Evolutionary conservation across 2,888 invertebrate species (phyloP).

Genomic region (Luffia ferchaultella): DNA sequence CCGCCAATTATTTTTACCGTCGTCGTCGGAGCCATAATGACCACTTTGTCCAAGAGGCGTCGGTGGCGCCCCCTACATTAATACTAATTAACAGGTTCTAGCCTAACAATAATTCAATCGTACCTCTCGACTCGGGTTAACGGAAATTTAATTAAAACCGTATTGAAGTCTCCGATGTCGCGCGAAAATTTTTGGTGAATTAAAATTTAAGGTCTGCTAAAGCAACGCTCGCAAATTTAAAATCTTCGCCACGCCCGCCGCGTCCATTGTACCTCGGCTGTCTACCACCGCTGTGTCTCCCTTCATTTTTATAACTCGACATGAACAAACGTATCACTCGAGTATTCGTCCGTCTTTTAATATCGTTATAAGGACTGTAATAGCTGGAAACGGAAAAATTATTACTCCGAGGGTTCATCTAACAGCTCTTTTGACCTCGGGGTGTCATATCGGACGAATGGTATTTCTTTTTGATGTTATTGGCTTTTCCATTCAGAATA

Average conservation of each 20-base stretch:
- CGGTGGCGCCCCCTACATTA: conserved; percentile 6
- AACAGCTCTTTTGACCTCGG: no score
- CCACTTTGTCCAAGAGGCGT: conserved; percentile 10
- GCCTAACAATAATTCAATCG: conserved; percentile 37
- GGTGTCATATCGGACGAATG: no score
- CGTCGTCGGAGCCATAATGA: conserved; percentile 14
- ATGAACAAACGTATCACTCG: not conserved
- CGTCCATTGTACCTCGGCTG: conserved; percentile 1
- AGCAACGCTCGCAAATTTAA: conserved; percentile 5
- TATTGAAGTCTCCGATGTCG: conserved; percentile 10
- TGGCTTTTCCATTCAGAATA: no score
- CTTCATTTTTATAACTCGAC: conserved; percentile 8
- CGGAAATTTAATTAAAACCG: conserved; percentile 22
- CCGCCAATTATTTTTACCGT: conserved; percentile 17
- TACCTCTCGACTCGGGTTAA: conserved; percentile 27
- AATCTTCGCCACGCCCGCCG: conserved; percentile 4
- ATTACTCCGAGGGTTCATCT: no score
- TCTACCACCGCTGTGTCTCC: conserved; percentile 1
- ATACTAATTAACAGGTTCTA: conserved; percentile 33
- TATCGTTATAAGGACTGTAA: not conserved
- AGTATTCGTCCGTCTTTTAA: not conserved
- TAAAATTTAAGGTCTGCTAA: conserved; percentile 6
- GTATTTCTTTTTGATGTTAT: no score
- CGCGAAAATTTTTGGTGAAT: conserved; percentile 7
- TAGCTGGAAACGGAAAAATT: no score